phyloP scores from a whole-genome alignment of 37 sponge, comb jelly and placozoan genomes.

The Agelas oroides region DNA sequence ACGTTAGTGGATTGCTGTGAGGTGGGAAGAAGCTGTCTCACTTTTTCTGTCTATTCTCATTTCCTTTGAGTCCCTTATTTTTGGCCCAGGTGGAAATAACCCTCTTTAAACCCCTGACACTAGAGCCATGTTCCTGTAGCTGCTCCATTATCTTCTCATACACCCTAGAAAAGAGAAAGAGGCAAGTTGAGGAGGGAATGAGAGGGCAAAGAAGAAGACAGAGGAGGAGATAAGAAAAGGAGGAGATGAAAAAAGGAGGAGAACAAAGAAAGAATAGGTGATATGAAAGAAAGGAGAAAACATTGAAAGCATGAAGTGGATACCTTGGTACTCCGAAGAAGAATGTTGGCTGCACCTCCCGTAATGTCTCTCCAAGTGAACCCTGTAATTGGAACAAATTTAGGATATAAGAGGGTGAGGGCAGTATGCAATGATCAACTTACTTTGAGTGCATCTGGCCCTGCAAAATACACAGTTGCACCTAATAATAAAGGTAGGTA shows the following conservation, averaged over 20 bases:
- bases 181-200: no score
- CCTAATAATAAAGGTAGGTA: slow-evolving; percentile 28
- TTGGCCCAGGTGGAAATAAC: slow-evolving; percentile 68
- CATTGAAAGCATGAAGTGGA: no score
- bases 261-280: neutral
- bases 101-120: slow-evolving; percentile 51
- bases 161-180: slow-evolving; percentile 31
- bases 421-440: no score
- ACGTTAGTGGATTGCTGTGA: no score
- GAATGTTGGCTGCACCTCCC: slow-evolving; percentile 72
- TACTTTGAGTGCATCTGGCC: slow-evolving; percentile 86
- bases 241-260: no score
- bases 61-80: slow-evolving; percentile 78
- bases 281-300: no score
- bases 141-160: slow-evolving; percentile 82
- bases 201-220: neutral
- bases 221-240: no score
- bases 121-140: slow-evolving; percentile 33
- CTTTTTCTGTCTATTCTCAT: slow-evolving; percentile 62
- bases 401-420: no score
- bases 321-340: slow-evolving; percentile 86
- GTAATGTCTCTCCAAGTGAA: slow-evolving; percentile 63
- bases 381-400: slow-evolving; percentile 39
- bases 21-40: no score
- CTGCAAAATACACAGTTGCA: slow-evolving; percentile 65